Evolutionary conservation across 2,113 vertebrate species (phyloP).

Genomic region (Athene noctua): DNA sequence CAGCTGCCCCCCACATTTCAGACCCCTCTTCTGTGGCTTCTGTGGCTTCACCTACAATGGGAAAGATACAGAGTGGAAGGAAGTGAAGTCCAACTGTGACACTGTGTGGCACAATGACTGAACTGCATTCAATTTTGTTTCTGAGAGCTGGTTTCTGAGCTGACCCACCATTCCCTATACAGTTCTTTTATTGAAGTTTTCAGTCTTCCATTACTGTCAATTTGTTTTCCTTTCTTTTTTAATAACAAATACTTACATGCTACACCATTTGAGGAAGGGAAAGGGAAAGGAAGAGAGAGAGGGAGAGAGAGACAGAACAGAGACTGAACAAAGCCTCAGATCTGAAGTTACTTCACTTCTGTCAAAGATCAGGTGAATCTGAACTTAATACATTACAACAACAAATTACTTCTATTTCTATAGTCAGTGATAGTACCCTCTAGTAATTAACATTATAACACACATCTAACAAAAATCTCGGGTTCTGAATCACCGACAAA

Average conservation of each 20-base stretch:
- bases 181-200: neutral
- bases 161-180: neutral
- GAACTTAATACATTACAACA: neutral
- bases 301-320: neutral
- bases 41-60: slow-evolving; percentile 70
- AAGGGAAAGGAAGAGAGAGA: neutral
- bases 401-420: neutral
- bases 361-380: neutral
- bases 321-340: neutral
- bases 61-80: neutral
- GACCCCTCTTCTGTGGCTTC: slow-evolving; percentile 69
- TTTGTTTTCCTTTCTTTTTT: neutral
- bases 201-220: neutral
- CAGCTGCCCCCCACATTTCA: slow-evolving; percentile 71
- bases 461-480: neutral
- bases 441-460: neutral
- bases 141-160: neutral
- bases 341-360: neutral
- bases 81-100: slow-evolving; percentile 76
- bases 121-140: slow-evolving; percentile 48
- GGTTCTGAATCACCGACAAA: neutral
- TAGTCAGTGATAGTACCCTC: neutral
- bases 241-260: neutral
- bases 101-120: slow-evolving; percentile 72
- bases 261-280: neutral